Evolutionary conservation across 1,140 invertebrate genomes (phyloP).

Genomic region (Nasonia giraulti): DNA sequence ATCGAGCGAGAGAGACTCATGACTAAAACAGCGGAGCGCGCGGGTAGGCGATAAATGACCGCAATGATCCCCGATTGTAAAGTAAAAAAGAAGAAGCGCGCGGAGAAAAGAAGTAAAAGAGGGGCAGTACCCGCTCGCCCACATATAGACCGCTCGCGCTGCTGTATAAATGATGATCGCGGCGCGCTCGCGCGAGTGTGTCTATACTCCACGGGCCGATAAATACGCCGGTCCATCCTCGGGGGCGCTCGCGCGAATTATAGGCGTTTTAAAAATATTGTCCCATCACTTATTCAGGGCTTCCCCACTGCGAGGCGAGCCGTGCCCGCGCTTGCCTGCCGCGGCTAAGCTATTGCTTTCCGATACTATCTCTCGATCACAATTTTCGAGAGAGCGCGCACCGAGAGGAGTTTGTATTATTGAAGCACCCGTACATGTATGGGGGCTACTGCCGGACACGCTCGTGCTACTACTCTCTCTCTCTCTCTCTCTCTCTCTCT

Average conservation of each 20-base stretch:
- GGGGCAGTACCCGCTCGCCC: neutral
- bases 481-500: no score
- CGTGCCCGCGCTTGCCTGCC: neutral
- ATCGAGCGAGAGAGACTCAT: conserved; percentile 53
- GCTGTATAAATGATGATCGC: conserved; percentile 47
- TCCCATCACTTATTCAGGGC: conserved; percentile 73
- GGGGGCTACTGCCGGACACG: conserved; percentile 43
- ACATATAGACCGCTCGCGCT: neutral
- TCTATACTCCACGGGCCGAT: conserved; percentile 74
- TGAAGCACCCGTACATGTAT: conserved; percentile 56
- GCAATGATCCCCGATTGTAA: conserved; percentile 66
- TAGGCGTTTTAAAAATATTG: conserved; percentile 76
- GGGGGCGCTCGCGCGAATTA: conserved; percentile 67
- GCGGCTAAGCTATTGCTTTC: conserved; percentile 72
- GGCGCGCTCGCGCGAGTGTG: conserved; percentile 37
- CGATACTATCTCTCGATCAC: conserved; percentile 71
- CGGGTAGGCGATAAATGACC: conserved; percentile 61
- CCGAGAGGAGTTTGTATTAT: conserved; percentile 66
- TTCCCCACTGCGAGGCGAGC: conserved; percentile 1
- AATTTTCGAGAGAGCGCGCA: conserved; percentile 61
- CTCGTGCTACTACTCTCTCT: no score
- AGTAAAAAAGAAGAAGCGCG: conserved; percentile 56
- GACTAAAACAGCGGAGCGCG: conserved; percentile 63
- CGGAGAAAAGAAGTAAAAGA: conserved; percentile 37
- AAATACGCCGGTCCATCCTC: conserved; percentile 70